Conservation (phyloP, 1,140 invertebrate species). For the Aphelinus atriplicis region DNA sequence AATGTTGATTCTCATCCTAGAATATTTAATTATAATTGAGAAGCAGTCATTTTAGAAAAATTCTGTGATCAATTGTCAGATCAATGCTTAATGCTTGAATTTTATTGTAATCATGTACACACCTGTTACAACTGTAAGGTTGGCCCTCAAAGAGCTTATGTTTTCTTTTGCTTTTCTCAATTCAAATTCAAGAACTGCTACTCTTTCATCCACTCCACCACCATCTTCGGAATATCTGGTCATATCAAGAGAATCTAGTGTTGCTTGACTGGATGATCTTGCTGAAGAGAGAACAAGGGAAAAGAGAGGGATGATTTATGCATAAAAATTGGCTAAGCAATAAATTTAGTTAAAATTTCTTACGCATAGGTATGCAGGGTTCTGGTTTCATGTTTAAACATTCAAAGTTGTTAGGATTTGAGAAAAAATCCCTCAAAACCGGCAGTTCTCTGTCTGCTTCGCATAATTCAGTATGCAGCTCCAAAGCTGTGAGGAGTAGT, state of each 20-base stretch:
- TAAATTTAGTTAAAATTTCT: constrained; percentile 45
- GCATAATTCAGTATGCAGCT: constrained; percentile 86
- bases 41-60: no score
- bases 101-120: no score
- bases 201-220: constrained; percentile 77
- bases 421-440: constrained; percentile 85
- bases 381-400: constrained; percentile 68
- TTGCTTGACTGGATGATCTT: constrained; percentile 87
- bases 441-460: constrained; percentile 84
- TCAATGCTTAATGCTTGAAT: no score
- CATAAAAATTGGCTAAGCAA: not conserved
- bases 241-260: constrained; percentile 88
- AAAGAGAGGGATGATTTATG: not conserved
- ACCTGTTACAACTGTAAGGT: constrained; percentile 83
- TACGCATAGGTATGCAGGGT: constrained; percentile 66
- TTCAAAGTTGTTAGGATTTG: constrained; percentile 91
- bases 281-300: constrained; percentile 64
- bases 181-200: constrained; percentile 91
- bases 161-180: constrained; percentile 87
- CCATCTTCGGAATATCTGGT: constrained; percentile 90
- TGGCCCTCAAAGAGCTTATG: constrained; percentile 83
- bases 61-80: no score
- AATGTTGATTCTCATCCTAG: no score
- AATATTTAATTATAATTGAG: no score
- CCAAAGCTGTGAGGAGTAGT: constrained; percentile 84